Base-by-base conservation (phyloP, 2,113 vertebrate species). In the Xiphophorus couchianus region DNA sequence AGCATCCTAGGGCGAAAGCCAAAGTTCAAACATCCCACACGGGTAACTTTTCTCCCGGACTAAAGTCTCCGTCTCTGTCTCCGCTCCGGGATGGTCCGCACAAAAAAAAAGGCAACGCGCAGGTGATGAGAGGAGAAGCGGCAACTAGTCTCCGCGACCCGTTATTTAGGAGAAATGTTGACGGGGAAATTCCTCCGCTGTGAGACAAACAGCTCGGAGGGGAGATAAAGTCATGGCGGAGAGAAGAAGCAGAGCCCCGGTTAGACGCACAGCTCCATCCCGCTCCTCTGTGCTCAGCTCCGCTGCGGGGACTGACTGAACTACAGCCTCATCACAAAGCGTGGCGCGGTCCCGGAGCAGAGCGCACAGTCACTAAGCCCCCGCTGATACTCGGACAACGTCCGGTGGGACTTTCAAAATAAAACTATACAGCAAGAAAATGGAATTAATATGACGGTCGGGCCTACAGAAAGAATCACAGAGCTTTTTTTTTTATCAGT, bases 41-140 rank as follows among this genome's bases (percentile, higher is more conserved):
- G 48, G 0, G 33, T 0, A 85, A 90, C 83, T 86, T 91, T 83
- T 68, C n/a, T 37, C 27, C 19, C 33, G 13, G 15, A 14, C 29
- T 29, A 11, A 72, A 66, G 39, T 35, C 71, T 7, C 2, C n/a
- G 13, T 10, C 4, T 25, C 1, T 29, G 69, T 73, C 73, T 33
- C 31, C 42, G 44, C 76, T 8, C 69, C 66, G 73, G 73, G 83
- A 27, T 0, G 2, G 74, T 88, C 62, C 75, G 63, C 15, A 0
- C 10, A 19, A 37, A 37, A 37, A 37, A 33, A 33, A 5, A 33
- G 6, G 66, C 69, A 13, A 81, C 60, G 77, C 35, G 84, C 82
- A 76, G 77, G 78, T 85, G 85, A 76, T 69, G 86, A 69, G 76
- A 31, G 81, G 73, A 78, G 66, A 80, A 60, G 77, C 88, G 44